phyloP scores from a whole-genome alignment of 2,113 vertebrate species.

The Pseudonaja textilis region DNA sequence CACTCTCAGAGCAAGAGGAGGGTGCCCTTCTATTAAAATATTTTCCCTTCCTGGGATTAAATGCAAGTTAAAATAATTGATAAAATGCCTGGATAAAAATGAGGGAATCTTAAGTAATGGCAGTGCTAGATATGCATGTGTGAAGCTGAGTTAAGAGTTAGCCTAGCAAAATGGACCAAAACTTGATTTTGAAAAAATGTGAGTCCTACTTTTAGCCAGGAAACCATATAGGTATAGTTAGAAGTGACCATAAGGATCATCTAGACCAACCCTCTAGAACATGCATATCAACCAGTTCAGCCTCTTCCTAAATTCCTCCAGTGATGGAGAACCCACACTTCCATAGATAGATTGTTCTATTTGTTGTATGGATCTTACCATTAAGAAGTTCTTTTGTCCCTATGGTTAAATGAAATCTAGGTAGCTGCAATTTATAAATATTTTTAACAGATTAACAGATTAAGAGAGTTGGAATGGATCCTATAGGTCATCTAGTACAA shows the following conservation, averaged over 20 bases:
- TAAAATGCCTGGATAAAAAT: conserved; percentile 18
- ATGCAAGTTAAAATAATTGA: conserved; percentile 59
- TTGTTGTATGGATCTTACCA: not conserved
- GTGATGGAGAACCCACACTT: not conserved
- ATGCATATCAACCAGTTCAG: not conserved
- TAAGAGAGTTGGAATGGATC: no score
- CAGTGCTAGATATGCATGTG: not conserved
- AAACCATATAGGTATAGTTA: not conserved
- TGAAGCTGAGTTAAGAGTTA: not conserved
- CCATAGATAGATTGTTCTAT: not conserved
- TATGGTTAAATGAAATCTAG: not conserved
- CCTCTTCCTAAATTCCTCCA: not conserved
- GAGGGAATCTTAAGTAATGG: not conserved
- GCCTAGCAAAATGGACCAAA: not conserved
- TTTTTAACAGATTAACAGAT: not conserved
- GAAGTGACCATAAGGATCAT: not conserved
- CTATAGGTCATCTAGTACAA: no score
- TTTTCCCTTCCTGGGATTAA: conserved; percentile 51
- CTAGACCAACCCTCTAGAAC: not conserved
- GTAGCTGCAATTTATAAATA: not conserved
- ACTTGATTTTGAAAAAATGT: not conserved
- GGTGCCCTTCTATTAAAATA: conserved; percentile 54
- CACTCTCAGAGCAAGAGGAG: not conserved
- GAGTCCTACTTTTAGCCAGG: not conserved
- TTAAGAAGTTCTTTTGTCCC: not conserved